Evolutionary conservation across 1,140 invertebrate genomes (phyloP), one percentile per base, ranked within the genome.

Genomic region (Semibalanus balanoides): DNA sequence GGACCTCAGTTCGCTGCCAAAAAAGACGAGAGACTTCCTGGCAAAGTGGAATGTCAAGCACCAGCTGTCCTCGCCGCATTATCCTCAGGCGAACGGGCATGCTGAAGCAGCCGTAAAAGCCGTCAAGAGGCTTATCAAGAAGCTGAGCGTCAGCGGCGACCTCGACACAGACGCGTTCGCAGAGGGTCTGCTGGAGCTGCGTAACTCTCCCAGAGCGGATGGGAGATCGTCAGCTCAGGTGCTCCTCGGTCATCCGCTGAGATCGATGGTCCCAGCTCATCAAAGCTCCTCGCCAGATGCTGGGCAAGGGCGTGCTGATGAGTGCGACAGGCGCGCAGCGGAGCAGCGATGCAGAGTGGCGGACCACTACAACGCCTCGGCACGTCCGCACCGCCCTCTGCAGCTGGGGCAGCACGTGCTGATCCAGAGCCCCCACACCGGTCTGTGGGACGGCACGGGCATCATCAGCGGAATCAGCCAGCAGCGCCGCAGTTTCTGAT

Each of bases 191-290:
- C 40, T 78, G 35, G 72, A 76, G 7, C 30, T 78, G 19, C 30
- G 77, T 11, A 78, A 77, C 76, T 69, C 73, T 25, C 35, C 76
- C 19, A 51, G 43, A 25, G 30, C 28, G 22, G 72, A 75, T 30
- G 77, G 77, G 31, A 70, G 74, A 28, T 78, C 78, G 30, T 74
- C 74, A 27, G 77, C 77, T 22, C 77, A 79, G 31, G 30, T 76
- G 25, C 31, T 79, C 27, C 77, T 76, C 72, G 75, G 75, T 30
- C 72, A 76, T 51, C 77, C 78, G 29, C 3, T 78, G 29, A 30
- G 75, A 19, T 76, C 73, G 27, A 70, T 69, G 27, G 25, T 78
- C 43, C 78, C 78, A 29, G 76, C 74, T 30, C 78, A 73, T 29
- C 69, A 70, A 7, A 70, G 69, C 69, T 70, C 35, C n/a, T 70